These are phyloP conservation scores for Crotalus horridus DNA, from an alignment of 2,113 vertebrate genomes.

Conservation along the genomic window DNA sequence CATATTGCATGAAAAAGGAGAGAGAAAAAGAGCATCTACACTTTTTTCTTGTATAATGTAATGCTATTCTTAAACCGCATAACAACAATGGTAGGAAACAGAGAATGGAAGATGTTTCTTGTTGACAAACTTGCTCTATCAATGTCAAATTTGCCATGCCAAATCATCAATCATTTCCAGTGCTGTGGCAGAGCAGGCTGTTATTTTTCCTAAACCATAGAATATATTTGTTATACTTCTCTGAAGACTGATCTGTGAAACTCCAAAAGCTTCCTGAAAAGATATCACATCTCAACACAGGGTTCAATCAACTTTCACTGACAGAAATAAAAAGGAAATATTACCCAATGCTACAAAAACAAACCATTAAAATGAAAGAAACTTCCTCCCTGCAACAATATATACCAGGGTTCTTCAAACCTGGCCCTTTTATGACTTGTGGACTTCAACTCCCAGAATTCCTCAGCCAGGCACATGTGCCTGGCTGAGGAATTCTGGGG, in stretches of 20 bases:
- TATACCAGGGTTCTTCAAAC: too few relatives aligned
- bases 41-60: background rate
- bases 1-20: background rate
- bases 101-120: background rate
- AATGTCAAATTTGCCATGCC: constrained; percentile 11
- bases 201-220: background rate
- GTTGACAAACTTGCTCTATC: background rate
- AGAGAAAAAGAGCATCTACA: background rate
- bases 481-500: too few relatives aligned
- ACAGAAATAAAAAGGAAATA: background rate
- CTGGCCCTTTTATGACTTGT: too few relatives aligned
- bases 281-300: constrained; percentile 1
- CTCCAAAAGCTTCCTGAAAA: background rate
- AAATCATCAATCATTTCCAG: constrained; percentile 18
- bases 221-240: constrained; percentile 24
- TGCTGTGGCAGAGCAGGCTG: background rate
- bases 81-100: constrained; percentile 2
- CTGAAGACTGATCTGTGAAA: constrained; percentile 1
- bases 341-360: background rate
- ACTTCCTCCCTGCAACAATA: background rate
- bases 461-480: too few relatives aligned
- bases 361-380: background rate
- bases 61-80: constrained; percentile 21
- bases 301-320: constrained; percentile 10
- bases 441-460: too few relatives aligned